Conservation (phyloP, 2,797 vertebrate species). For the Pyrocephalus nanus region DNA sequence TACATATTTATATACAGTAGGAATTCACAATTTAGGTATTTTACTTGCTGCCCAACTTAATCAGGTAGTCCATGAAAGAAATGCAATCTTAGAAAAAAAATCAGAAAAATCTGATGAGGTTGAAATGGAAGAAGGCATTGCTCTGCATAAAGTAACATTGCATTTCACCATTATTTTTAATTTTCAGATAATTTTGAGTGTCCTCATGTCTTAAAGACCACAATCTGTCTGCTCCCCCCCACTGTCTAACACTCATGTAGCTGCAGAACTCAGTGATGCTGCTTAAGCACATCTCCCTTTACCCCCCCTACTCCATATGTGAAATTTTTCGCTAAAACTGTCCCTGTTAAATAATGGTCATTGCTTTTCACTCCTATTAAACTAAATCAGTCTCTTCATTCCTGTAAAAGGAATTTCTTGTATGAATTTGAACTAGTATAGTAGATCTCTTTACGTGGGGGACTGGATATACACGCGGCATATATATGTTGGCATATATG, state of each 20-base stretch:
- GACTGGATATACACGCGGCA: neutral
- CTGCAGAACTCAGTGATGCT: neutral
- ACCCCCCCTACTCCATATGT: neutral
- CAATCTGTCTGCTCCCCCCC: accelerated
- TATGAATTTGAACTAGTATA: neutral
- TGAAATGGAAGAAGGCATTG: neutral
- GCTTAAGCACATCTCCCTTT: neutral
- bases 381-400: neutral
- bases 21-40: neutral
- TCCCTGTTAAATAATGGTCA: neutral
- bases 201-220: neutral
- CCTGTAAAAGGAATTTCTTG: neutral
- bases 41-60: conserved; percentile 9
- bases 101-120: neutral
- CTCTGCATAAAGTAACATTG: neutral
- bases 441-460: neutral
- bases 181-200: neutral
- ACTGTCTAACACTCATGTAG: neutral
- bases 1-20: neutral
- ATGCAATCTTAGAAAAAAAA: neutral
- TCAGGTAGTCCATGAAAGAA: neutral
- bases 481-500: neutral
- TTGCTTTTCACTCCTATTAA: neutral
- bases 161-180: neutral
- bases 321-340: neutral